phyloP scores from a whole-genome alignment of 2,888 invertebrate genomes.

The Margaritifera margaritifera region DNA sequence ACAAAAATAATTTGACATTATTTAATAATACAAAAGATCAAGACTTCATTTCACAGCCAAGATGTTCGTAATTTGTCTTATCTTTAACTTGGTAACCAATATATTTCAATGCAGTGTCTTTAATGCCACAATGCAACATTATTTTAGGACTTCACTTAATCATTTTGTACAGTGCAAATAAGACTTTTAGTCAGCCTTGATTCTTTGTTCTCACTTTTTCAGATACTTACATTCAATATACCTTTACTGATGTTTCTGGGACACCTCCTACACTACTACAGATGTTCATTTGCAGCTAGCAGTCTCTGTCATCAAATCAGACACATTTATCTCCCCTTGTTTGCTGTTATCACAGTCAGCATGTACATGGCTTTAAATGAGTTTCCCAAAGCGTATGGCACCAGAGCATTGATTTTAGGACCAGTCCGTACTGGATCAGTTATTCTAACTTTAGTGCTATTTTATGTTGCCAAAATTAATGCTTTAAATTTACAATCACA shows the following conservation, averaged over 20 bases:
- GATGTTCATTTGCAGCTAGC: conserved; percentile 19
- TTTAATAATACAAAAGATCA: too few species aligned
- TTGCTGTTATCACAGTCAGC: conserved; percentile 74
- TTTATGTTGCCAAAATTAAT: conserved; percentile 23
- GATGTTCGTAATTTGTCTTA: too few species aligned
- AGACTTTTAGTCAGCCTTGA: neutral
- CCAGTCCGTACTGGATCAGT: conserved; percentile 88
- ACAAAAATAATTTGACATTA: too few species aligned
- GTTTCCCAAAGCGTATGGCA: conserved; percentile 88
- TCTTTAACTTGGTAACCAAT: too few species aligned
- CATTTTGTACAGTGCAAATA: conserved; percentile 8
- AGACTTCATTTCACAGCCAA: too few species aligned
- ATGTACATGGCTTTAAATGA: conserved; percentile 77
- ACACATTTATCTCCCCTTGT: conserved; percentile 49
- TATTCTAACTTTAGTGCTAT: conserved; percentile 78
- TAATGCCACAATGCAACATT: too few species aligned
- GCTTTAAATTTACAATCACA: too few species aligned
- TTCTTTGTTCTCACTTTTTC: conserved; percentile 41
- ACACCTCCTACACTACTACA: conserved; percentile 77
- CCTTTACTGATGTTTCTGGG: conserved; percentile 83
- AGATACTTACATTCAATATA: conserved; percentile 81
- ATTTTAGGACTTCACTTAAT: conserved; percentile 4
- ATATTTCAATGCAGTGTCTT: too few species aligned
- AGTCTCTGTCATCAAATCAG: conserved; percentile 25
- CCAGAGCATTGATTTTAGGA: conserved; percentile 83